These are phyloP conservation scores for Strigamia maritima DNA, from an alignment of 2,888 invertebrate species.

Conservation along the genomic window DNA sequence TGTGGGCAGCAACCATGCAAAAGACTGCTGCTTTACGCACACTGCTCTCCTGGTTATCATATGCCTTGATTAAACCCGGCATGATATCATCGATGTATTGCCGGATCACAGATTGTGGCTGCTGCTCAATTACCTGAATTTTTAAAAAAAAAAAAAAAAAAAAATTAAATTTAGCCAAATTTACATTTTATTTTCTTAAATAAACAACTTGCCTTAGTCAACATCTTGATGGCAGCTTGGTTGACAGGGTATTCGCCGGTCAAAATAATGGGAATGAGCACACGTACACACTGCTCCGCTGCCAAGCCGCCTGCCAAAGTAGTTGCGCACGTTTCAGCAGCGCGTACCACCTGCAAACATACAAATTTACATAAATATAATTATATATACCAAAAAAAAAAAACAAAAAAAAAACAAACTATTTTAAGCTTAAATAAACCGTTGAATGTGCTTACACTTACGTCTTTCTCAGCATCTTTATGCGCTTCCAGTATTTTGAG, in stretches of 20 bases:
- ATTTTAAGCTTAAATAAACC: too few relatives aligned
- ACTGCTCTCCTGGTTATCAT: slow-evolving; percentile 85
- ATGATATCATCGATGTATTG: slow-evolving; percentile 71
- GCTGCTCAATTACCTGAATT: slow-evolving; percentile 65
- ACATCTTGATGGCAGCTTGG: slow-evolving; percentile 87
- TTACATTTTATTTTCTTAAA: not conserved
- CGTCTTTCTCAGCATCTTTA: slow-evolving; percentile 59
- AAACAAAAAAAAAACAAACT: slow-evolving; percentile 37
- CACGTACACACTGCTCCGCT: slow-evolving; percentile 70
- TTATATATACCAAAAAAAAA: too few relatives aligned
- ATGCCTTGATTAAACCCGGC: slow-evolving; percentile 83
- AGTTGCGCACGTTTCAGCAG: slow-evolving; percentile 78
- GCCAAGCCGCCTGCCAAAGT: slow-evolving; percentile 76
- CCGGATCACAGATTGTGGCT: slow-evolving; percentile 69
- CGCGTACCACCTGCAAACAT: slow-evolving; percentile 70
- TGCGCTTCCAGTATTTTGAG: slow-evolving; percentile 85
- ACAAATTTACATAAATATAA: too few relatives aligned
- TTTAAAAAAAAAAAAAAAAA: not conserved
- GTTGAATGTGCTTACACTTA: too few relatives aligned
- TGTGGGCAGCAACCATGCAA: slow-evolving; percentile 92
- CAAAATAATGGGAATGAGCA: slow-evolving; percentile 78
- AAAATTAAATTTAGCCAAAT: not conserved
- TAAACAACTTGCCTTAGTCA: slow-evolving; percentile 56
- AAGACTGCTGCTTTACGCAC: slow-evolving; percentile 95
- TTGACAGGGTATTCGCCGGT: slow-evolving; percentile 83